A percentile compares a stretch with the other conserved stretches of the same genome.
Conservation (phyloP, 1,140 invertebrate species). For the Zaprionus davidi region DNA sequence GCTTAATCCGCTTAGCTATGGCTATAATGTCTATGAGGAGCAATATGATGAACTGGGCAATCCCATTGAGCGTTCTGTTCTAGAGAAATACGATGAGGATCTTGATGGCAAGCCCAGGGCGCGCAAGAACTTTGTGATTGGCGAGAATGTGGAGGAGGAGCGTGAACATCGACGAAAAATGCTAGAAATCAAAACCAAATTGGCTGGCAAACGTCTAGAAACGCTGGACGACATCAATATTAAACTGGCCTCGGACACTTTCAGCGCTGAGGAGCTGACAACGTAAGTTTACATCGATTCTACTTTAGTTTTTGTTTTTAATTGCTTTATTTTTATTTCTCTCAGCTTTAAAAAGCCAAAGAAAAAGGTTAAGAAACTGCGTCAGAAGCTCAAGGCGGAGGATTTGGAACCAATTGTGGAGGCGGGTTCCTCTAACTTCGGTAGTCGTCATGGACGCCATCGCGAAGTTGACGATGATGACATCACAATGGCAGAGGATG, state of each 20-base stretch:
- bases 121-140: constrained; percentile 92
- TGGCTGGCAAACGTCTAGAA: constrained; percentile 90
- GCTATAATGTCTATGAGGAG: constrained; percentile 95
- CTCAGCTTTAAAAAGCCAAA: constrained; percentile 96
- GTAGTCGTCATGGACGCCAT: constrained; percentile 84
- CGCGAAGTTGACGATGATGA: constrained; percentile 83
- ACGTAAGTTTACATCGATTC: constrained; percentile 77
- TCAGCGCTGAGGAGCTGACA: constrained; percentile 91
- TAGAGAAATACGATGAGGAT: constrained; percentile 98
- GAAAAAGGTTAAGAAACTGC: constrained; percentile 90
- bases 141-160: constrained; percentile 85
- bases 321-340: neutral
- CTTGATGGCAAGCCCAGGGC: constrained; percentile 90
- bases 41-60: constrained; percentile 93
- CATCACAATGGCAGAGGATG: constrained; percentile 77
- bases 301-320: neutral
- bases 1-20: constrained; percentile 91
- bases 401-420: constrained; percentile 85
- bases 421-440: constrained; percentile 85
- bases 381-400: constrained; percentile 86
- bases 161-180: constrained; percentile 85
- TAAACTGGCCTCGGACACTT: constrained; percentile 94
- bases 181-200: constrained; percentile 85
- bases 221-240: constrained; percentile 88
- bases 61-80: constrained; percentile 88